Evolutionary conservation across 2,888 invertebrate genomes (phyloP).

Genomic region (Calameuta idolon): DNA sequence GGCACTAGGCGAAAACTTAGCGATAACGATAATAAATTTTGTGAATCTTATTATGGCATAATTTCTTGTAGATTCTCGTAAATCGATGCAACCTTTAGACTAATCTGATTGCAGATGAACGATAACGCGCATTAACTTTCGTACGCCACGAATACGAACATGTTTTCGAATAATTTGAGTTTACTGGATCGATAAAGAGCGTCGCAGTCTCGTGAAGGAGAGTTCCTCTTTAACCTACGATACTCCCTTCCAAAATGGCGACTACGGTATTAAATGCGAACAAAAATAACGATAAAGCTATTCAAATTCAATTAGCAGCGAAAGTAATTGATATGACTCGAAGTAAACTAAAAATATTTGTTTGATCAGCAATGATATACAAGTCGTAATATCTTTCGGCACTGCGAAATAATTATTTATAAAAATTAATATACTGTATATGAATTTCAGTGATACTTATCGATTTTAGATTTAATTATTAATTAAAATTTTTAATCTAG

Average conservation of each 20-base stretch:
- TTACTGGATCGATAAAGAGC: constrained; percentile 12
- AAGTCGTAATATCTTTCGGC: neutral
- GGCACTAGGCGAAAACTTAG: neutral
- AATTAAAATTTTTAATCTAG: neutral
- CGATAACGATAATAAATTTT: neutral
- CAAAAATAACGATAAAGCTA: neutral
- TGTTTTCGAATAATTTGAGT: neutral
- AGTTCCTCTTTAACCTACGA: constrained; percentile 13
- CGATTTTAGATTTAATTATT: neutral
- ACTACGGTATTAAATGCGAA: neutral
- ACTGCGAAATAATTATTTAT: neutral
- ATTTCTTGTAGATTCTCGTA: neutral
- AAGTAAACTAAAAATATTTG: neutral
- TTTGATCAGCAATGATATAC: neutral
- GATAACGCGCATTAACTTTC: neutral
- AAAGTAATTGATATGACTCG: neutral
- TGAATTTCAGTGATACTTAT: neutral
- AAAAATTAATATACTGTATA: neutral
- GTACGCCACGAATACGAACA: neutral
- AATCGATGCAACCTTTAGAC: neutral
- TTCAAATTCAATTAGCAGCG: neutral
- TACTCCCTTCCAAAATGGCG: constrained; percentile 8
- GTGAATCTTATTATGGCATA: neutral
- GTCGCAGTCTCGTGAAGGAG: constrained; percentile 1
- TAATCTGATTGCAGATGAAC: neutral